Evolutionary conservation across 2,113 vertebrate genomes (phyloP), one percentile per base, ranked within the genome.

Genomic region (human (Homo sapiens)): DNA sequence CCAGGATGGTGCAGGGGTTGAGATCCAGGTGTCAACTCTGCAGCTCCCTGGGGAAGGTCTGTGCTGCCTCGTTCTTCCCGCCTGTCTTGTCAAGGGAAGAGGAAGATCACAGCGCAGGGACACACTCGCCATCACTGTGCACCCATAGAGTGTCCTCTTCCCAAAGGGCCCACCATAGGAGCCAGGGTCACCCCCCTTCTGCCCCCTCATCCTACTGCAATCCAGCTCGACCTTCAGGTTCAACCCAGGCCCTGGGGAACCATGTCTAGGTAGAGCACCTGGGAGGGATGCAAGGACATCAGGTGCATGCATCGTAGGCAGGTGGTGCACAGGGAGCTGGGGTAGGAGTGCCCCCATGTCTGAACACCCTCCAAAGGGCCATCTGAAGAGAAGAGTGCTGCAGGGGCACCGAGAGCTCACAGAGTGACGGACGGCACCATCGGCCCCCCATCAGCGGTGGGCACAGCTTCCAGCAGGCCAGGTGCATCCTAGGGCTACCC

Each of bases 1-100:
- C 68, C 0, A 5, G 8, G 13, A 17, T 2, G 4, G 8, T 27
- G 2, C 35, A 1, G 38, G 35, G 3, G 0, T 2, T 45, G 10
- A 38, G 40, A 2, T 14, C 27, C 76, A 52, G 32, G 64, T 2
- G 13, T 32, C n/a, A 23, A 2, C 10, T 5, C 50, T 4, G 35
- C 13, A 5, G 23, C 27, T 72, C 52, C 20, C 48, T 30, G 12
- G 70, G 30, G 55, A 23, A 50, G 40, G 40, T 2, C 25, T 0
- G 5, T 25, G 17, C 1, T 70, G 57, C 8, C n/a, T 87, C 40
- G 0, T 10, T 27, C 4, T 68, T 14, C 55, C 43, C 6, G 12
- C 10, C 13, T 3, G 0, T 4, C 4, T 1, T 3, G 48, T 5
- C 64, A 85, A n/a, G 50, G 8, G 48, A 5, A 45, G 22, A 27